Evolutionary conservation across 2,113 vertebrate species (phyloP).

Genomic region (Aix galericulata): DNA sequence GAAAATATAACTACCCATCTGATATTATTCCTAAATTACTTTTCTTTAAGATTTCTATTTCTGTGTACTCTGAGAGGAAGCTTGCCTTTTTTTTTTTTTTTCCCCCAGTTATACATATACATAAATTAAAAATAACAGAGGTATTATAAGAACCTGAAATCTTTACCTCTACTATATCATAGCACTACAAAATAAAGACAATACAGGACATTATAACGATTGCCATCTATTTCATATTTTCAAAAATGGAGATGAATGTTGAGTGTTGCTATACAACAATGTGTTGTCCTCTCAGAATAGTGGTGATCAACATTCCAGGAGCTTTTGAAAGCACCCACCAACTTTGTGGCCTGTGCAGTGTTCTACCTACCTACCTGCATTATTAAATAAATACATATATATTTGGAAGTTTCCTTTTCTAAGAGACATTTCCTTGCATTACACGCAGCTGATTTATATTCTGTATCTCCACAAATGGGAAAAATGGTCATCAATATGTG

Average conservation of each 20-base stretch:
- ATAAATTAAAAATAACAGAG: not conserved
- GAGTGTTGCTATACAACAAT: not conserved
- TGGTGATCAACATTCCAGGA: not conserved
- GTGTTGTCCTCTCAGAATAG: not conserved
- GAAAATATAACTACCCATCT: not conserved
- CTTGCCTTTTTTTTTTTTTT: not conserved
- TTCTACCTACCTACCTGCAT: not conserved
- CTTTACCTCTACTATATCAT: not conserved
- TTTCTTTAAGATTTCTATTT: not conserved
- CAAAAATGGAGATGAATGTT: not conserved
- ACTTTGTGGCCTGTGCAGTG: not conserved
- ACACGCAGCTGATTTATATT: not conserved
- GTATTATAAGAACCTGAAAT: not conserved
- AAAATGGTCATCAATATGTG: not conserved
- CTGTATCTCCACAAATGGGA: not conserved
- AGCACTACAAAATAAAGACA: not conserved
- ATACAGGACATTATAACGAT: not conserved
- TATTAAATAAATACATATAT: not conserved
- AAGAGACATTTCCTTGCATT: not conserved
- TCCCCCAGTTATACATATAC: not conserved
- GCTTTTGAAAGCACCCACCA: not conserved
- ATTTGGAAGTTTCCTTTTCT: not conserved
- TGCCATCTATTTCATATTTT: not conserved
- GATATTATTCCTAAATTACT: not conserved
- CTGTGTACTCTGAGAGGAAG: not conserved